phyloP scores from a whole-genome alignment of 2,113 vertebrate species.

The Vidua macroura region DNA sequence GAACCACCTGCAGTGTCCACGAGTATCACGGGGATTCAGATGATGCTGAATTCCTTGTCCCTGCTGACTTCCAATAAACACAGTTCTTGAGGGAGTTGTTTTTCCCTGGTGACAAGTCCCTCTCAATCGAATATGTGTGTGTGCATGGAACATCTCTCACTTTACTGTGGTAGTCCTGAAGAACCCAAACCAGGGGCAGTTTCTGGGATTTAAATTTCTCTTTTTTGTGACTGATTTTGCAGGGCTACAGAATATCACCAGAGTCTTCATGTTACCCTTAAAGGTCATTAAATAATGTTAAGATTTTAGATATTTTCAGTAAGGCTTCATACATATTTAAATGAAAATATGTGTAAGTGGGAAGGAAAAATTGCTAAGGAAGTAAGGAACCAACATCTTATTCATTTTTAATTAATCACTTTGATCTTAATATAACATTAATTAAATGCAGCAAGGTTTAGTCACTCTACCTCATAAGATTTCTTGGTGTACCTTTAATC shows the following conservation, averaged over 20 bases:
- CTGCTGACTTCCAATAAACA: not conserved
- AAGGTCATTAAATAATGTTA: not conserved
- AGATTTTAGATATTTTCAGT: not conserved
- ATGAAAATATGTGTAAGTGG: not conserved
- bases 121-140: not conserved
- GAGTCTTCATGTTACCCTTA: not conserved
- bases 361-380: not conserved
- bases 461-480: not conserved
- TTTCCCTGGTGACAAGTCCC: not conserved
- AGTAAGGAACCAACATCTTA: not conserved
- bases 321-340: not conserved
- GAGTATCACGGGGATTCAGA: not conserved
- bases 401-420: not conserved
- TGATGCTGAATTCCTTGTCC: not conserved
- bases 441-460: not conserved
- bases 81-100: not conserved
- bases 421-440: not conserved
- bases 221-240: not conserved
- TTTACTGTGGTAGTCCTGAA: not conserved
- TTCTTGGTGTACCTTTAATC: not conserved
- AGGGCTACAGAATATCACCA: not conserved
- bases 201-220: not conserved
- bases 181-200: not conserved
- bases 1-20: not conserved
- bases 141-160: not conserved